Evolutionary conservation across 2,888 invertebrate species (phyloP).

Genomic region (Gandaritis pyraliata): DNA sequence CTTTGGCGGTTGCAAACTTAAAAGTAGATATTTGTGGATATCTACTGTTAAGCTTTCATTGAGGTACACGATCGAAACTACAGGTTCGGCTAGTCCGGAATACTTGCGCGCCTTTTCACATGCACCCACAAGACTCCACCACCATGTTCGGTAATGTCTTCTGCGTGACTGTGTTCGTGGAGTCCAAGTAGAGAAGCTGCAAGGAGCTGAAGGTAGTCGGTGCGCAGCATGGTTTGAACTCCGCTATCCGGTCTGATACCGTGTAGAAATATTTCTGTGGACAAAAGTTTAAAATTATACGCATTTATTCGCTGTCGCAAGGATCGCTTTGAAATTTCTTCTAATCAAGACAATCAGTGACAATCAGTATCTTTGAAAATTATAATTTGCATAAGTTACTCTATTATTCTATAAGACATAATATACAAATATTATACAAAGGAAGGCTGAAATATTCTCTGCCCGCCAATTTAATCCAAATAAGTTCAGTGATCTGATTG

Average conservation of each 20-base stretch:
- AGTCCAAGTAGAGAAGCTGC: constrained; percentile 91
- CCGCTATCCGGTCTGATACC: constrained; percentile 81
- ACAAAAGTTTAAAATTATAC: constrained; percentile 32
- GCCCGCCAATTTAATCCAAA: too few species aligned
- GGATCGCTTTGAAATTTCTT: too few species aligned
- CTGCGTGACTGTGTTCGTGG: constrained; percentile 90
- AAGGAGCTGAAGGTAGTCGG: constrained; percentile 92
- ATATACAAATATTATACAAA: too few species aligned
- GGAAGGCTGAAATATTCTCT: too few species aligned
- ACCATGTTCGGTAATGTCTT: constrained; percentile 95
- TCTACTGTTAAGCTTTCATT: not conserved
- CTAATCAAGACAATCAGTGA: too few species aligned
- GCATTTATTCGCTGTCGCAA: too few species aligned
- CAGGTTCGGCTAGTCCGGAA: not conserved
- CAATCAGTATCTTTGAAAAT: too few species aligned
- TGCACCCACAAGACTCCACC: constrained; percentile 95
- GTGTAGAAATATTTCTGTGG: constrained; percentile 88
- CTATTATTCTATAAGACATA: too few species aligned
- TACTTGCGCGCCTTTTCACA: constrained; percentile 60
- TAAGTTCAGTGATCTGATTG: too few species aligned
- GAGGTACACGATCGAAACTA: not conserved
- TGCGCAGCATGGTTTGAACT: constrained; percentile 93
- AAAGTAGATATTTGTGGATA: too few species aligned
- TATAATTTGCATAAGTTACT: too few species aligned
- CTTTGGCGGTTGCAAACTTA: too few species aligned